Conservation (phyloP, 2,113 vertebrate genomes). For the Psittacus erithacus region DNA sequence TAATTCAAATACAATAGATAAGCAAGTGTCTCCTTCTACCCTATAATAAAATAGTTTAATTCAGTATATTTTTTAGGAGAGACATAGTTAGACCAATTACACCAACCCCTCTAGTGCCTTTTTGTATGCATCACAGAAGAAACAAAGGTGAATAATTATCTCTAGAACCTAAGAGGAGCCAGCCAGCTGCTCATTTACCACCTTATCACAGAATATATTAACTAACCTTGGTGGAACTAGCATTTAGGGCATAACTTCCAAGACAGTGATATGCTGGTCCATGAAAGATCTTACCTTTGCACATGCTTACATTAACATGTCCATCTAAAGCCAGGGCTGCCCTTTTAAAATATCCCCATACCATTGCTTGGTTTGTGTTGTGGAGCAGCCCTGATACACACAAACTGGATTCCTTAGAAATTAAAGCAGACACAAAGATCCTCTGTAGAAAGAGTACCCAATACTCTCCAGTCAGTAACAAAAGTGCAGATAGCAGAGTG, state of each 20-base stretch:
- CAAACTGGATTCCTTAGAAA: background rate
- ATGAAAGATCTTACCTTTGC: background rate
- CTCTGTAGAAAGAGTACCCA: background rate
- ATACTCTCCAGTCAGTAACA: background rate
- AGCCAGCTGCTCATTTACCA: background rate
- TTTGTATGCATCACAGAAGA: background rate
- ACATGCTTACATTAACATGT: fast-evolving
- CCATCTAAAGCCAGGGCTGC: background rate
- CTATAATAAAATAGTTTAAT: background rate
- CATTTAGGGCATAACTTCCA: background rate
- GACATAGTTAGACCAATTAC: background rate
- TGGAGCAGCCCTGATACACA: fast-evolving
- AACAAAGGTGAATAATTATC: background rate
- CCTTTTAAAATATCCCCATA: background rate
- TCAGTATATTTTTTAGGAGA: background rate
- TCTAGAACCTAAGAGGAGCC: background rate
- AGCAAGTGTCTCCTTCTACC: background rate
- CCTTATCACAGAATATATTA: background rate
- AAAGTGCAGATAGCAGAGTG: background rate
- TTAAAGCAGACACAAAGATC: background rate
- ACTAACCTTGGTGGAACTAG: background rate
- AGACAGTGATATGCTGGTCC: background rate
- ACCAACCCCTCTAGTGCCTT: background rate
- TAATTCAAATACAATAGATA: background rate
- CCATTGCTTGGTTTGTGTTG: background rate